A percentile compares a stretch with the other conserved stretches of the same genome.
Conservation (phyloP, 2,797 vertebrate genomes). For the Galaxias olidus region DNA sequence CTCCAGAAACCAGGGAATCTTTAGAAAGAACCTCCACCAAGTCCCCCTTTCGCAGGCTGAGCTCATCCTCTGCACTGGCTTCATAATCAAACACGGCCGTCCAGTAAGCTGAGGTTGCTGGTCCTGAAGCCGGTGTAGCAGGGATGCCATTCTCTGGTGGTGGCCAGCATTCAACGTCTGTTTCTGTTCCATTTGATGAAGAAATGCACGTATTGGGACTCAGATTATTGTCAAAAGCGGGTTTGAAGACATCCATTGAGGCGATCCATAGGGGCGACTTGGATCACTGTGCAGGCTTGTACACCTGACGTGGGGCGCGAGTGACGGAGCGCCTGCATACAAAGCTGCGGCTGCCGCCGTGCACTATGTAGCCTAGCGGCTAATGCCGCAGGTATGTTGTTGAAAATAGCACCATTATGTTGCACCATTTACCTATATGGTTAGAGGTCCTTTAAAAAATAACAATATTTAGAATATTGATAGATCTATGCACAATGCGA, state of each 20-base stretch:
- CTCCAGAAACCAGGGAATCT: slow-evolving; percentile 92
- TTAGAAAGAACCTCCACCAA: slow-evolving; percentile 92
- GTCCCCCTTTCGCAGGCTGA: slow-evolving; percentile 90
- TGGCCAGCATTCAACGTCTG: slow-evolving; percentile 74
- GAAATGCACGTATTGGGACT: slow-evolving; percentile 65
- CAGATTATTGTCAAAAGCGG: slow-evolving; percentile 78
- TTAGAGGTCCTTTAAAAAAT: slow-evolving; percentile 6
- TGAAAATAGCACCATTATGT: slow-evolving; percentile 28
- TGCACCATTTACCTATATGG: slow-evolving; percentile 32
- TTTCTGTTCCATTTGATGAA: slow-evolving; percentile 58
- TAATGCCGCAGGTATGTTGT: slow-evolving; percentile 57
- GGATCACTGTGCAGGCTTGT: slow-evolving; percentile 52
- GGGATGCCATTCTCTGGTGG: slow-evolving; percentile 47
- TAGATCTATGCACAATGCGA: slow-evolving; percentile 33
- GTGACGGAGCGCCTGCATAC: slow-evolving; percentile 47
- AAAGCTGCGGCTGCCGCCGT: slow-evolving; percentile 29
- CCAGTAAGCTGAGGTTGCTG: slow-evolving; percentile 74
- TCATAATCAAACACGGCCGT: slow-evolving; percentile 97
- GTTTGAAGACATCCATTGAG: slow-evolving; percentile 90
- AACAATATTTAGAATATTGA: slow-evolving; percentile 14
- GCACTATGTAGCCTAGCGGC: slow-evolving; percentile 50
- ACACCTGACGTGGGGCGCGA: slow-evolving; percentile 65
- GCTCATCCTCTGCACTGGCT: slow-evolving; percentile 93
- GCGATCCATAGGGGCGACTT: slow-evolving; percentile 88
- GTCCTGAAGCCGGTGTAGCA: slow-evolving; percentile 57